Evolutionary conservation across 2,113 vertebrate genomes (phyloP).

Genomic region (Chinchilla lanigera): DNA sequence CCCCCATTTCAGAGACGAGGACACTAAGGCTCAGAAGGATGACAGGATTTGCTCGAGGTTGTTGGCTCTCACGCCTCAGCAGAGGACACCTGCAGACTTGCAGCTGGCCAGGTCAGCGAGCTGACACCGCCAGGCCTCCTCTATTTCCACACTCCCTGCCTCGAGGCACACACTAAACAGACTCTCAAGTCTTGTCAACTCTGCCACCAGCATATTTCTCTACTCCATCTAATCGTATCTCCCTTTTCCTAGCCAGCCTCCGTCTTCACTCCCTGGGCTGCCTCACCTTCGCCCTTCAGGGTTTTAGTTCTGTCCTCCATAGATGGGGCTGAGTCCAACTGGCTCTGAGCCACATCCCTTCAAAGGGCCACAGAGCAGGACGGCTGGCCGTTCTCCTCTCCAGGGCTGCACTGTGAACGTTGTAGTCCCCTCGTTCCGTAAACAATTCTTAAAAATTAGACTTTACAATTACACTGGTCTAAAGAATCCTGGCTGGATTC

Average conservation of each 20-base stretch:
- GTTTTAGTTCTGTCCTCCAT: background rate
- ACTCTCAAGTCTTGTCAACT: background rate
- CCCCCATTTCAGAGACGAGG: background rate
- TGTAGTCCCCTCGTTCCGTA: background rate
- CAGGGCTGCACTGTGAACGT: background rate
- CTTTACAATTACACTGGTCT: background rate
- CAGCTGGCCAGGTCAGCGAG: accelerated
- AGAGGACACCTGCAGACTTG: background rate
- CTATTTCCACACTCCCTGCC: background rate
- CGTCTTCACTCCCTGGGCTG: background rate
- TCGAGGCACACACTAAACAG: background rate
- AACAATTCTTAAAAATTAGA: background rate
- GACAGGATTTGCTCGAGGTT: background rate
- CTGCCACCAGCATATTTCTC: background rate
- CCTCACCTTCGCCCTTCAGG: background rate
- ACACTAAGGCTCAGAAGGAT: background rate
- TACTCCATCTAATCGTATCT: background rate
- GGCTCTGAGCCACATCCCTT: background rate
- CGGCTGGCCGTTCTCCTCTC: too few relatives aligned
- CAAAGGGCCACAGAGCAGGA: background rate
- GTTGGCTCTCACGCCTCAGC: background rate
- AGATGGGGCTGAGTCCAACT: background rate
- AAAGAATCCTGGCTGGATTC: background rate
- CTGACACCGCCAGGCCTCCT: accelerated
- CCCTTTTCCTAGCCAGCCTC: background rate